Conservation (phyloP, 2,797 vertebrate genomes). For the Anniella stebbinsi region DNA sequence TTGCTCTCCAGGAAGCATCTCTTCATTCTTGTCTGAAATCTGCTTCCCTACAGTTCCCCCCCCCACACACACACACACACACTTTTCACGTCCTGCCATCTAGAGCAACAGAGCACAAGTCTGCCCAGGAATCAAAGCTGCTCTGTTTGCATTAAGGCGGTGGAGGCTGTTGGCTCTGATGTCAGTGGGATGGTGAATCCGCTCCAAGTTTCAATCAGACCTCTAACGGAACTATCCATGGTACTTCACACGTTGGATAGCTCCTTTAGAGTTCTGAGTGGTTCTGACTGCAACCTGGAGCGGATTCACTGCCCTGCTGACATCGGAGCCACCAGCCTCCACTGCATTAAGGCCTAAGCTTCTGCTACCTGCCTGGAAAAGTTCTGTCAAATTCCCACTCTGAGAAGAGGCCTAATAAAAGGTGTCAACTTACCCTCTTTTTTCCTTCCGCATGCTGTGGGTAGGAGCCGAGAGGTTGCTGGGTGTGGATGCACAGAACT, state of each 20-base stretch:
- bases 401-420: slow-evolving; percentile 13
- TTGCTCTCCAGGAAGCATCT: background rate
- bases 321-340: no score
- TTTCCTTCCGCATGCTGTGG: slow-evolving; percentile 38
- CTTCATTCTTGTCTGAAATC: background rate
- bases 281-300: no score
- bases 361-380: background rate
- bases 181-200: no score
- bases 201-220: no score
- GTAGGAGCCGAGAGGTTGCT: slow-evolving; percentile 38
- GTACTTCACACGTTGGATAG: no score
- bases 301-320: no score
- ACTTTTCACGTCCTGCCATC: background rate
- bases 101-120: background rate
- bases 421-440: slow-evolving; percentile 27
- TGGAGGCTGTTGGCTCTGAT: no score
- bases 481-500: slow-evolving; percentile 63
- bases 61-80: no score
- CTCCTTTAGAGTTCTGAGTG: no score
- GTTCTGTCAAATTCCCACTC: background rate
- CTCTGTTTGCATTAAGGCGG: background rate
- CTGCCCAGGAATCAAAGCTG: background rate
- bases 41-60: background rate
- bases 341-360: background rate
- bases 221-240: no score